A percentile compares a stretch with the other conserved stretches of the same genome.
phyloP scores from a whole-genome alignment of 2,113 vertebrate species.

The Hiodon alosoides region DNA sequence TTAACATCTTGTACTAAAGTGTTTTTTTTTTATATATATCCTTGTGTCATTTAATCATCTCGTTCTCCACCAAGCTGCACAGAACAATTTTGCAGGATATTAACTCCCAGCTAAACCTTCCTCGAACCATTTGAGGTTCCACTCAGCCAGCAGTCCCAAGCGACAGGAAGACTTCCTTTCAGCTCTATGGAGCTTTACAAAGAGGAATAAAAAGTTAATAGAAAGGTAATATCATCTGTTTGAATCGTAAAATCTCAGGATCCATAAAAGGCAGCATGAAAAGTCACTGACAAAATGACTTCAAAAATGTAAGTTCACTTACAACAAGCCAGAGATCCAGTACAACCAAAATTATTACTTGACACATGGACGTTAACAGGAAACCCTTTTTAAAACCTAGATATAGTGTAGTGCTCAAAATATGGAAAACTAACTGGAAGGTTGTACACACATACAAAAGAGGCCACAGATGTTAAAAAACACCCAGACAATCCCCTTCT shows the following conservation, averaged over 20 bases:
- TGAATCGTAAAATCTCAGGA: constrained; percentile 42
- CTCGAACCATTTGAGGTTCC: constrained; percentile 73
- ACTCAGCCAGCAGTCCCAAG: constrained; percentile 67
- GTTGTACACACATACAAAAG: not conserved
- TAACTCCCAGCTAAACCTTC: constrained; percentile 74
- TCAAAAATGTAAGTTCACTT: constrained; percentile 18
- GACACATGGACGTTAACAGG: constrained; percentile 7
- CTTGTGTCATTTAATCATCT: constrained; percentile 72
- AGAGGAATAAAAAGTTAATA: constrained; percentile 52
- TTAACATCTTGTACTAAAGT: constrained; percentile 71
- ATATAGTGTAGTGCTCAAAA: not conserved
- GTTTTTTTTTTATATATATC: constrained; percentile 61
- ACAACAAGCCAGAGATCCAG: not conserved
- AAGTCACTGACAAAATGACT: constrained; percentile 37
- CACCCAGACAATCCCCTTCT: not conserved
- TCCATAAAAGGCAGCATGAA: constrained; percentile 53
- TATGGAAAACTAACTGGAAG: not conserved
- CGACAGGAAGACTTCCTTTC: constrained; percentile 56
- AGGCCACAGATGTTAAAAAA: not conserved
- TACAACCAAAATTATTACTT: not conserved
- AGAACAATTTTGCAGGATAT: constrained; percentile 78
- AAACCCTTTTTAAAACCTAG: constrained; percentile 2
- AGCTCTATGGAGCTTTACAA: constrained; percentile 65
- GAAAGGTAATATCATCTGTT: constrained; percentile 52
- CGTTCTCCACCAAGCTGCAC: constrained; percentile 62